A percentile compares a stretch with the other conserved stretches of the same genome.
Evolutionary conservation across 2,113 vertebrate species (phyloP).

Genomic region (Chaetorhynchus papuensis): DNA sequence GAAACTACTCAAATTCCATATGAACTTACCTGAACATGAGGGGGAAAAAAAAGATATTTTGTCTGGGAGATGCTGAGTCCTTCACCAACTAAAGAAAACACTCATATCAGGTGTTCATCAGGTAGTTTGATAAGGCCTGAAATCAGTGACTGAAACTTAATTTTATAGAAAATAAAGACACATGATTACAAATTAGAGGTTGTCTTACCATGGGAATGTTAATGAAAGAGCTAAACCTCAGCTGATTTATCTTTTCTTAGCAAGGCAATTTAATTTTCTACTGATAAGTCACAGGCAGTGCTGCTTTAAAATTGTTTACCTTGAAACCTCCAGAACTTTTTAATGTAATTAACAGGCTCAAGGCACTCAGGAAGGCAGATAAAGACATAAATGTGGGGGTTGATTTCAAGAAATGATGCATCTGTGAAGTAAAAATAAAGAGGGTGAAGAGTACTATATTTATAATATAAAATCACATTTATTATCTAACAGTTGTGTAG

Average conservation of each 20-base stretch:
- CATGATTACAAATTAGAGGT: background rate
- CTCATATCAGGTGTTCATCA: background rate
- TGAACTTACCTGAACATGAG: background rate
- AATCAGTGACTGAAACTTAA: background rate
- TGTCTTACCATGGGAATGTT: background rate
- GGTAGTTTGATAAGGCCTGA: background rate
- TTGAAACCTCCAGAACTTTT: background rate
- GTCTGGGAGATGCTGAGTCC: background rate
- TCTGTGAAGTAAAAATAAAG: background rate
- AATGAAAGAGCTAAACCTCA: background rate
- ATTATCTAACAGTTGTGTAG: background rate
- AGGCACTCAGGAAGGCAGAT: background rate
- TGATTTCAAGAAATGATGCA: background rate
- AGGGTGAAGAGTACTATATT: background rate
- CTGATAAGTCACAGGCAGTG: background rate
- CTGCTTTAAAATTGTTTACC: background rate
- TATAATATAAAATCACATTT: background rate
- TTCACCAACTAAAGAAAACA: background rate
- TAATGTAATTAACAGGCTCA: background rate
- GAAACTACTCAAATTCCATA: background rate
- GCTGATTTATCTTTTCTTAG: background rate
- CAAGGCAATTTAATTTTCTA: slow-evolving; percentile 3
- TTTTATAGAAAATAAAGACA: slow-evolving; percentile 16
- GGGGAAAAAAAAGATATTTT: background rate
- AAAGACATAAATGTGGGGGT: background rate